A percentile compares a stretch with the other conserved stretches of the same genome.
These are phyloP conservation scores for Prionailurus viverrinus DNA, from an alignment of 2,113 vertebrate genomes.

Conservation along the genomic window DNA sequence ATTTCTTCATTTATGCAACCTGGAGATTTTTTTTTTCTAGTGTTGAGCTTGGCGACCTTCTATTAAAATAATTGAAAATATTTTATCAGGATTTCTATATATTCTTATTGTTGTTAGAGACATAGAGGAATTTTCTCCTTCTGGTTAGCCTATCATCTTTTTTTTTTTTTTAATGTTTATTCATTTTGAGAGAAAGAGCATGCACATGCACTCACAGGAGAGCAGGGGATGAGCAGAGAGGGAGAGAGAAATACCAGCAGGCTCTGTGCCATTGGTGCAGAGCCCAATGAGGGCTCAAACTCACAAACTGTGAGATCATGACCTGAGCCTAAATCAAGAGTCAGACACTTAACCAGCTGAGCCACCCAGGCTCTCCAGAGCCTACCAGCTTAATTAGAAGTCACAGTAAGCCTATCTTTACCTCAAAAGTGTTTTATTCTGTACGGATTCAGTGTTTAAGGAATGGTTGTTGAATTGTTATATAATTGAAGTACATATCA, in stretches of 20 bases:
- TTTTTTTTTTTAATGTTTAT: too few species aligned
- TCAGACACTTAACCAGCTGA: too few species aligned
- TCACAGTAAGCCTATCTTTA: neutral
- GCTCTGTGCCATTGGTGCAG: too few species aligned
- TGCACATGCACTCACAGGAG: too few species aligned
- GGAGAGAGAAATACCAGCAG: too few species aligned
- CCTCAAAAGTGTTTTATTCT: neutral
- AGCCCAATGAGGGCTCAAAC: too few species aligned
- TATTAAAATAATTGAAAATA: slow-evolving; percentile 34
- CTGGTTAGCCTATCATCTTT: neutral
- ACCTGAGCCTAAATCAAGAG: too few species aligned
- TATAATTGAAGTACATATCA: neutral
- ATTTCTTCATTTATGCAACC: slow-evolving; percentile 7
- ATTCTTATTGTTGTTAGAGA: neutral
- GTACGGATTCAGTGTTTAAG: neutral
- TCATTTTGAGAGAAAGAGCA: too few species aligned
- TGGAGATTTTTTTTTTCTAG: neutral
- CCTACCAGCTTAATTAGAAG: neutral
- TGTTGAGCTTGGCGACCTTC: neutral
- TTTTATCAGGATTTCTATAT: neutral
- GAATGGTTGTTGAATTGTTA: neutral
- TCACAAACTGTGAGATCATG: too few species aligned
- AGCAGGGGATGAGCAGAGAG: too few species aligned
- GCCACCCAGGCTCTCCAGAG: too few species aligned
- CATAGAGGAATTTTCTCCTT: neutral